Percentiles rank a stretch among this genome's conserved stretches.
These are phyloP conservation scores for Euzetes globulus DNA, from an alignment of 2,888 invertebrate genomes.

Conservation along the genomic window DNA sequence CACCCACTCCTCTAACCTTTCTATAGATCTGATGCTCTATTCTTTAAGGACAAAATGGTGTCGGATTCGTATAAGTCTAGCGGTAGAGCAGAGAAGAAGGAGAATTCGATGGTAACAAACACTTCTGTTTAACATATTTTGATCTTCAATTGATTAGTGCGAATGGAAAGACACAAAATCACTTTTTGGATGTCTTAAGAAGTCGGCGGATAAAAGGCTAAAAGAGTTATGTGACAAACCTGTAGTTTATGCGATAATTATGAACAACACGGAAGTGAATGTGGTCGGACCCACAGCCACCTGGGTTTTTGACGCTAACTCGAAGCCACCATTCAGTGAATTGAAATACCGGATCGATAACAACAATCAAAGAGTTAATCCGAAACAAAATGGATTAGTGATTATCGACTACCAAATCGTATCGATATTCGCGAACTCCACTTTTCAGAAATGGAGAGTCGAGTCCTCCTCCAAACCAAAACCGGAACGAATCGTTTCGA, in stretches of 20 bases:
- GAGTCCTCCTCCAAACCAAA: not conserved
- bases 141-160: not conserved
- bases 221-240: not conserved
- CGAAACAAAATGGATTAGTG: not conserved
- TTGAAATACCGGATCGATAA: not conserved
- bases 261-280: not conserved
- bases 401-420: not conserved
- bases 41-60: not conserved
- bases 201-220: not conserved
- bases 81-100: not conserved
- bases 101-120: not conserved
- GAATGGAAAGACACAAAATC: constrained; percentile 2
- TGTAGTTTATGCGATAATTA: not conserved
- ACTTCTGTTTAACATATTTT: not conserved
- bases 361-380: not conserved
- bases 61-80: not conserved
- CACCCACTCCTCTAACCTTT: no score
- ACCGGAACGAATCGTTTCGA: not conserved
- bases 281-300: not conserved
- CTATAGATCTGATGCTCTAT: not conserved
- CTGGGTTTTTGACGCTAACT: not conserved
- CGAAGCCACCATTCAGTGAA: not conserved
- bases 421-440: not conserved
- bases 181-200: not conserved
- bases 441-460: not conserved